phyloP scores from a whole-genome alignment of 1,140 invertebrate species.

The Physella acuta region DNA sequence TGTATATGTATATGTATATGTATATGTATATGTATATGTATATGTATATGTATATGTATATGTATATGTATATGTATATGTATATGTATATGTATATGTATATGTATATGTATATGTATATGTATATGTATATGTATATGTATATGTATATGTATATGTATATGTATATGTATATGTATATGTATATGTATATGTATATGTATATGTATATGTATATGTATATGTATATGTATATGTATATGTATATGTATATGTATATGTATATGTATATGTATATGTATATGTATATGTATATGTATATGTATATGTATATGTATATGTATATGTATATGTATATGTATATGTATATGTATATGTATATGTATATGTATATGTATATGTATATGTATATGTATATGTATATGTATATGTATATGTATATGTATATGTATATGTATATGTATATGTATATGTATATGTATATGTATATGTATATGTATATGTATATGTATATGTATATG shows the following conservation, averaged over 20 bases:
- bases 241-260: not conserved
- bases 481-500: not conserved
- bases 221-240: not conserved
- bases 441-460: not conserved
- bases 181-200: not conserved
- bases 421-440: not conserved
- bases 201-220: not conserved
- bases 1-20: not conserved
- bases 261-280: not conserved
- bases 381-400: not conserved
- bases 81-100: conserved; percentile 5
- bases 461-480: not conserved
- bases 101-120: not conserved
- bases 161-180: conserved; percentile 9
- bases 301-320: not conserved
- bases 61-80: not conserved
- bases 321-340: not conserved
- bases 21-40: not conserved
- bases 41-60: conserved; percentile 10
- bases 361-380: not conserved
- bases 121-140: not conserved
- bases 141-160: conserved; percentile 17
- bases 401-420: not conserved
- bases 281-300: not conserved
- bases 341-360: too few relatives aligned